Evolutionary conservation across 1,140 invertebrate genomes (phyloP).

Genomic region (Colletes gigas): DNA sequence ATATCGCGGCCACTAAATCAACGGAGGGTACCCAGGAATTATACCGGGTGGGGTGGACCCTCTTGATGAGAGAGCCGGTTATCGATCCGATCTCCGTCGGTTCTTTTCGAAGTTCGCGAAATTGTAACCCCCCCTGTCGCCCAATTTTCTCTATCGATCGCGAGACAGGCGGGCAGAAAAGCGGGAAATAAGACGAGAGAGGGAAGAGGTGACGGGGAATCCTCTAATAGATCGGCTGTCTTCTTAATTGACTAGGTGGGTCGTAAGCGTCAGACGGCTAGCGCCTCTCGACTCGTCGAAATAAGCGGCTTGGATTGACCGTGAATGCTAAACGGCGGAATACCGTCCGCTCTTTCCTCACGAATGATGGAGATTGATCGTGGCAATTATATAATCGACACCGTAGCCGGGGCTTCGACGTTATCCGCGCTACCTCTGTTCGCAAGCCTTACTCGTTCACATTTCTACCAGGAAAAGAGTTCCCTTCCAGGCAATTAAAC

Average conservation of each 20-base stretch:
- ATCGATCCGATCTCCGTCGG: too few relatives aligned
- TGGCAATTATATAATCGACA: constrained; percentile 49
- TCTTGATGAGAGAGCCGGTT: not conserved
- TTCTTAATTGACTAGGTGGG: constrained; percentile 71
- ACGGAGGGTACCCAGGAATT: not conserved
- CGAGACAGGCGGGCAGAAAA: constrained; percentile 30
- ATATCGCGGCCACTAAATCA: not conserved
- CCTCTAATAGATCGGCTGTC: constrained; percentile 71
- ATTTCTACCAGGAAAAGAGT: too few relatives aligned
- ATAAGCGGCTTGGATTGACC: constrained; percentile 48
- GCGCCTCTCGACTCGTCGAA: constrained; percentile 46
- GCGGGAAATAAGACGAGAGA: constrained; percentile 22
- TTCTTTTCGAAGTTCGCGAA: not conserved
- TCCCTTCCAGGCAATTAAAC: too few relatives aligned
- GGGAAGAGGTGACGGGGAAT: too few relatives aligned
- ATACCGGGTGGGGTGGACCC: not conserved
- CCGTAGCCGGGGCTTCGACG: not conserved
- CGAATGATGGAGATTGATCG: constrained; percentile 34
- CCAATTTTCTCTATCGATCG: too few relatives aligned
- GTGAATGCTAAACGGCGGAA: constrained; percentile 51
- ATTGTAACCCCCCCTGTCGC: too few relatives aligned
- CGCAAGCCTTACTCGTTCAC: too few relatives aligned
- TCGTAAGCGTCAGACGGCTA: constrained; percentile 59
- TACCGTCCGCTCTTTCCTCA: constrained; percentile 1
- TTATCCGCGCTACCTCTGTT: not conserved